These are phyloP conservation scores for Oophaga sylvatica DNA, from an alignment of 2,797 vertebrate species.

Conservation along the genomic window DNA sequence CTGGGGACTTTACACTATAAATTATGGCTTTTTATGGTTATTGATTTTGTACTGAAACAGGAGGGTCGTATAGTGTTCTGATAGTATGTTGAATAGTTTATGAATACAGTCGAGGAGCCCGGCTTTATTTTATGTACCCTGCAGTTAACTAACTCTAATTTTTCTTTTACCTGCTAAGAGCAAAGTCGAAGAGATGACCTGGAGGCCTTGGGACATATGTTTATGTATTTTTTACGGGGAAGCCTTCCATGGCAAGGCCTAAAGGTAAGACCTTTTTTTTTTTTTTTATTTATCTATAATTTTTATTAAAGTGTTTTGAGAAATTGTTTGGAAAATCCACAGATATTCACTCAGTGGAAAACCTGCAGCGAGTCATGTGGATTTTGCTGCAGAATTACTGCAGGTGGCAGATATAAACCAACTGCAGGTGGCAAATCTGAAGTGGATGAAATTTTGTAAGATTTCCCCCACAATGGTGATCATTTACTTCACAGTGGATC, in stretches of 20 bases:
- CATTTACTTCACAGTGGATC: no score
- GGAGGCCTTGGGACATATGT: conserved; percentile 99
- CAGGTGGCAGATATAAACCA: no score
- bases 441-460: no score
- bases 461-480: no score
- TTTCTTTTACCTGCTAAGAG: conserved; percentile 75
- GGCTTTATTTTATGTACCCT: background rate
- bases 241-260: conserved; percentile 98
- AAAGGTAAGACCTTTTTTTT: conserved; percentile 78
- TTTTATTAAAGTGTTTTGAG: no score
- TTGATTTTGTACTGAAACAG: background rate
- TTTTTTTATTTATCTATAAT: background rate
- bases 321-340: no score
- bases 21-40: background rate
- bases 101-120: background rate
- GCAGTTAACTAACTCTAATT: background rate
- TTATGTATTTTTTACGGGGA: conserved; percentile 99
- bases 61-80: background rate
- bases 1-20: background rate
- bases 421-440: no score
- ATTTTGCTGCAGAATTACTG: no score
- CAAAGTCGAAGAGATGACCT: conserved; percentile 98
- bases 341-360: no score
- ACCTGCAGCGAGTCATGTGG: no score
- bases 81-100: background rate